phyloP scores from a whole-genome alignment of 2,888 invertebrate genomes.

The Drosophila nigricruria region DNA sequence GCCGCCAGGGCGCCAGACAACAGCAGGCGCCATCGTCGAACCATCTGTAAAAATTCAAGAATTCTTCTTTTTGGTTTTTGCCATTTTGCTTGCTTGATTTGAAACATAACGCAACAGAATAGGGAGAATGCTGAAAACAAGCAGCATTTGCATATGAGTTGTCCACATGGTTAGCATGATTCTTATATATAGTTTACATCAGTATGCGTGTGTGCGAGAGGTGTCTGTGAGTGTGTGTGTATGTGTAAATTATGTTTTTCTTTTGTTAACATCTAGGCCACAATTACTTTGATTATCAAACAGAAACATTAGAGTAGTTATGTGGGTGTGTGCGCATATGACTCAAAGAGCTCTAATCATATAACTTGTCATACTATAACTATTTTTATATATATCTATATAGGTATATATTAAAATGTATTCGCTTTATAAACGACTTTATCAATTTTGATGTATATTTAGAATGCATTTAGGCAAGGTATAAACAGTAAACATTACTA shows the following conservation, averaged over 20 bases:
- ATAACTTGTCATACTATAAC: conserved; percentile 42
- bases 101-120: conserved; percentile 52
- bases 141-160: conserved; percentile 28
- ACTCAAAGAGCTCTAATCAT: conserved; percentile 59
- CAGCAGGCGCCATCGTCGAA: conserved; percentile 79
- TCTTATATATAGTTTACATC: conserved; percentile 41
- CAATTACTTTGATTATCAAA: conserved; percentile 29
- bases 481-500: conserved; percentile 65
- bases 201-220: conserved; percentile 4
- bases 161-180: conserved; percentile 59
- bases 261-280: conserved; percentile 28
- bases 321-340: conserved; percentile 29
- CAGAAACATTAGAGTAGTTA: conserved; percentile 20
- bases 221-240: conserved; percentile 1
- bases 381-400: conserved; percentile 19
- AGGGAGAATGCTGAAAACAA: conserved; percentile 37
- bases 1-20: conserved; percentile 79
- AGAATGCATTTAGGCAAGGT: conserved; percentile 61
- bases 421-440: conserved; percentile 39
- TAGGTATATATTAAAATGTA: conserved; percentile 26
- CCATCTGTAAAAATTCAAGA: conserved; percentile 82
- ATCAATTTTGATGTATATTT: conserved; percentile 46
- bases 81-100: conserved; percentile 25
- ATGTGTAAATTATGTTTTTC: neutral
- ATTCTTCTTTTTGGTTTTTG: conserved; percentile 57